These are phyloP conservation scores for Hymenochirus boettgeri DNA, from an alignment of 2,113 vertebrate species.

Conservation along the genomic window DNA sequence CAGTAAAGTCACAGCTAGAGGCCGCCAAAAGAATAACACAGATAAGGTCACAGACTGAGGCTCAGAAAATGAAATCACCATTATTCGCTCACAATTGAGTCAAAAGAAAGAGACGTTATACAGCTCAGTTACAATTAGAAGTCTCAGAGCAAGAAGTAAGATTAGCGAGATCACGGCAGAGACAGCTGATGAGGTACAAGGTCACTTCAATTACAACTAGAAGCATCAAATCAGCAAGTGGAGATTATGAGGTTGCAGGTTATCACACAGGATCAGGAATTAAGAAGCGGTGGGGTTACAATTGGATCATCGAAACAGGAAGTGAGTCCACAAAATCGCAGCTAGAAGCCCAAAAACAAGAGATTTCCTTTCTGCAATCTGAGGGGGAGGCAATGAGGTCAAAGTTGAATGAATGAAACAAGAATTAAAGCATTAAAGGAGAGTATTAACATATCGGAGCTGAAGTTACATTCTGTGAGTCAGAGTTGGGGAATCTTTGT, in stretches of 20 bases:
- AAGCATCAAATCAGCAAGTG: not conserved
- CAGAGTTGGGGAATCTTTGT: constrained; percentile 53
- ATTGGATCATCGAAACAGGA: not conserved
- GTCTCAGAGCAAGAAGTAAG: constrained; percentile 34
- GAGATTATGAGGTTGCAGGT: not conserved
- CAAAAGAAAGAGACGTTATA: constrained; percentile 15
- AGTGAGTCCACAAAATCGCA: not conserved
- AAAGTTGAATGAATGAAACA: not conserved
- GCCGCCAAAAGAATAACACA: not conserved
- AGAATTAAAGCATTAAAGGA: not conserved
- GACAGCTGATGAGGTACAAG: not conserved
- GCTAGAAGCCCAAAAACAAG: no score
- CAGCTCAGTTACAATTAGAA: constrained; percentile 53
- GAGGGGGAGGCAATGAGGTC: not conserved
- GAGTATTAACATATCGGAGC: not conserved
- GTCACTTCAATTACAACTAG: not conserved
- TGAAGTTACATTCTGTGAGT: constrained; percentile 30
- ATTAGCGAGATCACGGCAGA: not conserved
- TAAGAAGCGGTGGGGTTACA: not conserved
- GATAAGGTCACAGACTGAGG: not conserved
- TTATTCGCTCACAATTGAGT: constrained; percentile 2
- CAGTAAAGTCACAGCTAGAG: not conserved
- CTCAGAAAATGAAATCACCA: not conserved
- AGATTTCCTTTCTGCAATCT: no score
- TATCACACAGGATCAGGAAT: not conserved